Conservation (phyloP, 23 tunicate species). For the Aplidium turbinatum region DNA sequence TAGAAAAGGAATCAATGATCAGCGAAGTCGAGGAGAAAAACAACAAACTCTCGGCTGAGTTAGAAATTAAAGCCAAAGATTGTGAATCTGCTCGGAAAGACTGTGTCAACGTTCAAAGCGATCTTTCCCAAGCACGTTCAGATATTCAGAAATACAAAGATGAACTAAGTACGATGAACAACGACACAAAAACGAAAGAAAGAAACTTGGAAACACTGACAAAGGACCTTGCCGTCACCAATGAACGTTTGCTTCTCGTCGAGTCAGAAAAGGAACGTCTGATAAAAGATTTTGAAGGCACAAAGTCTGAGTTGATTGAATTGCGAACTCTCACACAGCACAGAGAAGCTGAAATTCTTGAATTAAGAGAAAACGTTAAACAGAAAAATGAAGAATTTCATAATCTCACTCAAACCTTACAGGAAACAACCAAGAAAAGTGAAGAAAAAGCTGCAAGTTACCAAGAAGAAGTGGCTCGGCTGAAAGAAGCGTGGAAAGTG, state of each 20-base stretch:
- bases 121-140: constrained; percentile 3
- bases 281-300: constrained; percentile 1
- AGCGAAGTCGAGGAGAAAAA: not conserved
- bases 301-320: not conserved
- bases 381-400: too few relatives aligned
- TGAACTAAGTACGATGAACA: constrained; percentile 9
- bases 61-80: constrained; percentile 25
- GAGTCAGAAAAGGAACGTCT: too few relatives aligned
- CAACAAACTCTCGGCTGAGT: constrained; percentile 9
- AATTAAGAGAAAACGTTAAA: too few relatives aligned
- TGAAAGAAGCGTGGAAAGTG: constrained; percentile 58
- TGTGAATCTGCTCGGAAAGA: not conserved
- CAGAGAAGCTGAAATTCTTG: too few relatives aligned
- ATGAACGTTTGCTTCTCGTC: too few relatives aligned
- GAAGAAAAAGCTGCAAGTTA: constrained; percentile 23
- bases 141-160: constrained; percentile 27
- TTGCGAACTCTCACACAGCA: not conserved
- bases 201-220: not conserved
- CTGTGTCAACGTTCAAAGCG: not conserved
- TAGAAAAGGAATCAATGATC: constrained; percentile 14
- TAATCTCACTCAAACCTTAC: too few relatives aligned
- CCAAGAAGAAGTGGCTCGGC: constrained; percentile 39
- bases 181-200: constrained; percentile 11
- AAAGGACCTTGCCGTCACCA: too few relatives aligned
- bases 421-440: not conserved